Conservation (phyloP, 2,888 invertebrate genomes). For the Clistopyga incitator region DNA sequence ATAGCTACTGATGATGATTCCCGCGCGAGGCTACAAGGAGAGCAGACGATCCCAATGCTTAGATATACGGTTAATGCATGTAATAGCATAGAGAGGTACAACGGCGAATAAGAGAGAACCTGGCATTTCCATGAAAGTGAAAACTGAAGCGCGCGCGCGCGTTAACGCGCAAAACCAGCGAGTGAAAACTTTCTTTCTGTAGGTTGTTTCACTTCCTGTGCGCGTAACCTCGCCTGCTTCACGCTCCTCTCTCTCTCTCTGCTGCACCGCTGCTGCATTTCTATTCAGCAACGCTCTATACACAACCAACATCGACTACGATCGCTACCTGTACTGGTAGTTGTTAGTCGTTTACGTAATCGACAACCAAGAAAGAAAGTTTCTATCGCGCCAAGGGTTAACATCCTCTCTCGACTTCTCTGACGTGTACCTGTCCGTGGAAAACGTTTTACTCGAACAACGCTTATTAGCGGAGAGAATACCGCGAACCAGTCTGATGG, state of each 20-base stretch:
- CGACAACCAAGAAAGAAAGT: slow-evolving; percentile 82
- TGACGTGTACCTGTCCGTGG: slow-evolving; percentile 29
- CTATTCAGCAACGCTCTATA: slow-evolving; percentile 76
- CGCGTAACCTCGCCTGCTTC: slow-evolving; percentile 80
- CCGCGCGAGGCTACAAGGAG: slow-evolving; percentile 37
- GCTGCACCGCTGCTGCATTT: slow-evolving; percentile 75
- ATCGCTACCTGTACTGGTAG: slow-evolving; percentile 67
- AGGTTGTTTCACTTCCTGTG: slow-evolving; percentile 84
- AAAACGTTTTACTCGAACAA: slow-evolving; percentile 64
- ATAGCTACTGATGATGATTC: slow-evolving; percentile 43
- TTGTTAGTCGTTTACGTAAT: slow-evolving; percentile 80
- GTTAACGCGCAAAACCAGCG: slow-evolving; percentile 50
- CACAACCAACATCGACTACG: slow-evolving; percentile 21
- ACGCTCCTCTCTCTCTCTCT: slow-evolving; percentile 48
- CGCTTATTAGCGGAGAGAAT: slow-evolving; percentile 71
- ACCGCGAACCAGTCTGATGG: slow-evolving; percentile 68
- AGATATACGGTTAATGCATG: slow-evolving; percentile 74
- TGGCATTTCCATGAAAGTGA: slow-evolving; percentile 84
- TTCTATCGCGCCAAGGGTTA: slow-evolving; percentile 81
- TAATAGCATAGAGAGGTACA: slow-evolving; percentile 69
- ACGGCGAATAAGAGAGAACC: slow-evolving; percentile 60
- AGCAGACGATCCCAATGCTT: slow-evolving; percentile 72
- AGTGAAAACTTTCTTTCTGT: slow-evolving; percentile 84
- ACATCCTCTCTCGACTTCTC: slow-evolving; percentile 78
- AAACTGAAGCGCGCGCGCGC: slow-evolving; percentile 74